Evolutionary conservation across 1,140 invertebrate species (phyloP).

Genomic region (Panulirus ornatus): DNA sequence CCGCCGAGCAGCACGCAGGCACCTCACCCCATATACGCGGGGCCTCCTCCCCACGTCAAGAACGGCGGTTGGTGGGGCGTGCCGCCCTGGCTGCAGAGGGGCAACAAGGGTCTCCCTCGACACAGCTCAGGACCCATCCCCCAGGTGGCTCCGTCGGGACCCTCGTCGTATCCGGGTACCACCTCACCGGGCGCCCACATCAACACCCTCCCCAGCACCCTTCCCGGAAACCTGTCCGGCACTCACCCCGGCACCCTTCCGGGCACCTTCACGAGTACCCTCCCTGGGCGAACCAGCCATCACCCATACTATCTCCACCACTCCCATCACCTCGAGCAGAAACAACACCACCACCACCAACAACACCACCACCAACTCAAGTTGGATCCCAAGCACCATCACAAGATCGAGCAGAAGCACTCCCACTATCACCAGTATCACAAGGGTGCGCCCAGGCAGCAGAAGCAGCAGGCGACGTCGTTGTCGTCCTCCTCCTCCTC

Average conservation of each 20-base stretch:
- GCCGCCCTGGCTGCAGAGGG: constrained; percentile 60
- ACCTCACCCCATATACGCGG: constrained; percentile 47
- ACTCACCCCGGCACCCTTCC: not conserved
- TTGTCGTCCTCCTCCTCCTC: not conserved
- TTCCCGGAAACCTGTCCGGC: constrained; percentile 36
- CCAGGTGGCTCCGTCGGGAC: constrained; percentile 56
- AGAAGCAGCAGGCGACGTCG: constrained; percentile 13
- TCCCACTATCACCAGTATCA: not conserved
- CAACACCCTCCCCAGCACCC: constrained; percentile 41
- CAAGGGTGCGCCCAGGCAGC: not conserved
- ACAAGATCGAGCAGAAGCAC: constrained; percentile 20
- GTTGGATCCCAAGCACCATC: not conserved
- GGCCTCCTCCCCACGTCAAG: constrained; percentile 7
- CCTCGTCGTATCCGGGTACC: constrained; percentile 49
- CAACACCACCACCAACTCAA: constrained; percentile 15
- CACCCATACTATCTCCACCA: constrained; percentile 60
- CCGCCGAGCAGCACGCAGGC: constrained; percentile 1
- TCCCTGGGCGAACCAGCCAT: constrained; percentile 52
- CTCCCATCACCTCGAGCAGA: constrained; percentile 18
- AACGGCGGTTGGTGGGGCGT: constrained; percentile 66
- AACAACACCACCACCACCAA: too few relatives aligned
- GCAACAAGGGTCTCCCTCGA: constrained; percentile 56
- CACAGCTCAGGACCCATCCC: constrained; percentile 64
- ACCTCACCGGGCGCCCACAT: not conserved
- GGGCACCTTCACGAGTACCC: constrained; percentile 42